Base-by-base conservation (phyloP, 2,797 vertebrate species). In the Ispidina lecontei region DNA sequence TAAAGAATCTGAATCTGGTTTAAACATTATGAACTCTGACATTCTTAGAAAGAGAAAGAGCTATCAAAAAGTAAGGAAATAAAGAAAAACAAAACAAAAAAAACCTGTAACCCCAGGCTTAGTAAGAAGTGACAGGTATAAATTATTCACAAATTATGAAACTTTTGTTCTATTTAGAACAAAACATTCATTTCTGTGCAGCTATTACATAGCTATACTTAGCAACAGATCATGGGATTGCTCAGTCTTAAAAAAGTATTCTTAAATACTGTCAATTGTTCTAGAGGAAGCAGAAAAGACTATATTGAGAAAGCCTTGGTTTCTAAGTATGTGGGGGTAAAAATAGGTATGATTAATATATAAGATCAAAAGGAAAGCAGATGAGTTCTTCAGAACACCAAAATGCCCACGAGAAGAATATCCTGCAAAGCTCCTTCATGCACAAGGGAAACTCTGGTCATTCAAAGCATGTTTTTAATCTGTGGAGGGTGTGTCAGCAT, bases 131-230 rank as follows among this genome's bases (percentile, higher is more conserved):
- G 56, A 51, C 44, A 79, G 11, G 39, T 59, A 86, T 70, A 80
- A 96, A 89, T 91, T 87, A 93, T 81, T 89, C 73, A 84, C 33
- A 88, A 86, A 87, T 33, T 4, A 83, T 20, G 8, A 76, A 81
- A 81, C 7, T 64, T 64, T 35, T 25, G 18, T 41, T 90, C 46
- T 78, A 39, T 47, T 73, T 68, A 77, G 46, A 87, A 79, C 12
- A 59, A 81, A 72, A 63, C 33, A 78, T 19, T 59, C 3, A 69
- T 68, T 80, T 58, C 51, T 20, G 3, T 44, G 35, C 41, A 75
- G 51, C 28, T 80, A 75, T 35, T 82, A 56, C 68, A 69, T 0
- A 72, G n/a, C 41, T 90, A 85, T 56, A 75, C 41, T 79, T 82
- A 70, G 77, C 23, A 81, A 60, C 17, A 56, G 47, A 90, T 67